A percentile compares a stretch with the other conserved stretches of the same genome.
Conservation (phyloP, 2,888 invertebrate genomes). For the Physocephala rufipes region DNA sequence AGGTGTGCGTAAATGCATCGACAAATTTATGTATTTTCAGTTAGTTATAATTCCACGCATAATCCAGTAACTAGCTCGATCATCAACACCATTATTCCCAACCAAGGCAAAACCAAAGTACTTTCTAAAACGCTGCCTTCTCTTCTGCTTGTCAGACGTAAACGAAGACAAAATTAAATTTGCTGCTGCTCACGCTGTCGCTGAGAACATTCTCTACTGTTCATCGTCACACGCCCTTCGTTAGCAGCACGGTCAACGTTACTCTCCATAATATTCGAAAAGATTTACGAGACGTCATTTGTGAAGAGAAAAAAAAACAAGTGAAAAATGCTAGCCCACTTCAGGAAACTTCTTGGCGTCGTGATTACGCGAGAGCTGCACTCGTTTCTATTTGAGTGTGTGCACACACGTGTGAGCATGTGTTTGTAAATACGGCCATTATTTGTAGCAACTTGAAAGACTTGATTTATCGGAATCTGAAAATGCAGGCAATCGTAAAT, state of each 20-base stretch:
- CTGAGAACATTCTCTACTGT: too few relatives aligned
- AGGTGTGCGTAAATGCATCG: too few relatives aligned
- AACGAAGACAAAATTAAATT: too few relatives aligned
- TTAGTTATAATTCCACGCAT: too few relatives aligned
- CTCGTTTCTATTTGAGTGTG: background rate
- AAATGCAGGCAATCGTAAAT: slow-evolving; percentile 7
- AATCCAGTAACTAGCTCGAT: background rate
- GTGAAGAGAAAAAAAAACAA: background rate
- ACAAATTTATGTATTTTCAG: too few relatives aligned
- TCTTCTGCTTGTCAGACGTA: too few relatives aligned
- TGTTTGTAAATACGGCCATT: background rate
- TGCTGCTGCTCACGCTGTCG: too few relatives aligned
- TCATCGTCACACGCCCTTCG: too few relatives aligned
- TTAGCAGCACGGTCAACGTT: slow-evolving; percentile 17
- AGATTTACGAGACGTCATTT: slow-evolving; percentile 42
- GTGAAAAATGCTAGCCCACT: background rate
- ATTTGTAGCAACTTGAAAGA: slow-evolving; percentile 19
- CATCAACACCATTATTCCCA: background rate
- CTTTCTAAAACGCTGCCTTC: background rate
- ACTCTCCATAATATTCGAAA: slow-evolving; percentile 33
- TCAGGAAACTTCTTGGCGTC: slow-evolving; percentile 2
- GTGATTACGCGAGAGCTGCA: background rate
- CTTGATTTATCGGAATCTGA: slow-evolving; percentile 24
- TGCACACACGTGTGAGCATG: slow-evolving; percentile 1
- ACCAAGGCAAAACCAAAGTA: background rate